Percentiles rank a stretch among this genome's conserved stretches.
phyloP scores from a whole-genome alignment of 2,797 vertebrate genomes.

The Sebastes iracundus region DNA sequence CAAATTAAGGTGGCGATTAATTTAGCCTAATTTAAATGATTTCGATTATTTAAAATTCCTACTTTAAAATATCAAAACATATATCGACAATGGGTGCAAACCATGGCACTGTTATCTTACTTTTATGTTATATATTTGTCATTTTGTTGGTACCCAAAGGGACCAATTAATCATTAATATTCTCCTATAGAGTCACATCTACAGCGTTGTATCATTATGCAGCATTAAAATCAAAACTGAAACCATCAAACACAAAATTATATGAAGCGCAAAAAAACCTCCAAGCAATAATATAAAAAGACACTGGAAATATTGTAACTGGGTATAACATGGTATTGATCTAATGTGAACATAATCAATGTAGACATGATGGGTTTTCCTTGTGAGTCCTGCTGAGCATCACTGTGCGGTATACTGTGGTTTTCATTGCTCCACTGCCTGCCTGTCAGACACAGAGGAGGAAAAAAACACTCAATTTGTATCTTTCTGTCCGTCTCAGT shows the following conservation, averaged over 20 bases:
- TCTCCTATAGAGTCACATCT: neutral
- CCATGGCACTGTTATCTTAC: neutral
- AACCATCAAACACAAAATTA: neutral
- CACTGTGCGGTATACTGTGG: neutral
- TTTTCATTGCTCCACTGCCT: neutral
- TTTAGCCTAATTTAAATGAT: neutral
- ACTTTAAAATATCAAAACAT: too few relatives aligned
- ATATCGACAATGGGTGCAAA: too few relatives aligned
- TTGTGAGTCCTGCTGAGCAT: neutral
- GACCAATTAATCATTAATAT: neutral
- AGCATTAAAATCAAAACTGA: neutral
- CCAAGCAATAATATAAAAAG: neutral
- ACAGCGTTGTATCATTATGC: neutral
- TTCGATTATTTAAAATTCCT: too few relatives aligned
- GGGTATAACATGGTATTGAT: neutral
- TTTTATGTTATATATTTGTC: neutral
- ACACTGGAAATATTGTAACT: neutral
- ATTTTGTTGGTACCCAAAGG: neutral
- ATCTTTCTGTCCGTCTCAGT: conserved; percentile 6
- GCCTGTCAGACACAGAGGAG: neutral
- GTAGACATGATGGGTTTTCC: neutral
- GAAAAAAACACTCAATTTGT: neutral
- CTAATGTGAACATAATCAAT: conserved; percentile 1
- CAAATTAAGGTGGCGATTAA: neutral
- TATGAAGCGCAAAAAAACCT: neutral